These are phyloP conservation scores for Harpalus rufipes DNA, from an alignment of 2,888 invertebrate species.

Conservation along the genomic window DNA sequence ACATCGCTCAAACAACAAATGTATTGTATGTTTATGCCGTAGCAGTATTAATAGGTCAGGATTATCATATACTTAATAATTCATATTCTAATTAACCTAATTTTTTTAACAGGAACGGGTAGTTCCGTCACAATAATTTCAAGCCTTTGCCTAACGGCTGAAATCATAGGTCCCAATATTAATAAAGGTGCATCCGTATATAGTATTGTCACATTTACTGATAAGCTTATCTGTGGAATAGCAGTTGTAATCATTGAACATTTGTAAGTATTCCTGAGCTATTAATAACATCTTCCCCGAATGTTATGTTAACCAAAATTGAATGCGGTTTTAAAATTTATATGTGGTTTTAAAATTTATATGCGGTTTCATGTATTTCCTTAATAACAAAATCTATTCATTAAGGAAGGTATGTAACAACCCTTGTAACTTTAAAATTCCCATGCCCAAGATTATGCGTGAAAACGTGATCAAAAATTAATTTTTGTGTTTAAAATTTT, in stretches of 20 bases:
- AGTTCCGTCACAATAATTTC: conserved; percentile 93
- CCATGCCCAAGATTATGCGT: too few species aligned
- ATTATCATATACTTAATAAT: conserved; percentile 23
- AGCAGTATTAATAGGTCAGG: conserved; percentile 80
- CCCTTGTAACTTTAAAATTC: too few species aligned
- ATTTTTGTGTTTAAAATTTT: background rate
- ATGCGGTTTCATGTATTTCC: too few species aligned
- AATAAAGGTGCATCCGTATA: conserved; percentile 95
- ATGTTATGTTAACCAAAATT: too few species aligned
- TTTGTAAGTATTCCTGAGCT: conserved; percentile 78
- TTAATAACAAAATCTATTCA: too few species aligned
- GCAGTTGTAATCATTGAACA: conserved; percentile 92
- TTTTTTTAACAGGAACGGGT: conserved; percentile 81
- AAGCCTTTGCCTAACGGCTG: conserved; percentile 92
- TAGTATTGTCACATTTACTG: conserved; percentile 95
- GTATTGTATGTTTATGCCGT: conserved; percentile 71
- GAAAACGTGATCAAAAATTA: background rate
- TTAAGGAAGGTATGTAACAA: too few species aligned
- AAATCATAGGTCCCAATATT: conserved; percentile 91
- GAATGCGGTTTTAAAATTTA: too few species aligned
- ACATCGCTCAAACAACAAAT: conserved; percentile 70
- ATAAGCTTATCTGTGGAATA: conserved; percentile 93
- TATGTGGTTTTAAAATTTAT: too few species aligned
- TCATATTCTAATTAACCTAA: conserved; percentile 33
- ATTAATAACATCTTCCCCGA: too few species aligned